These are phyloP conservation scores for Aphidius colemani DNA, from an alignment of 2,888 invertebrate genomes.

Conservation along the genomic window DNA sequence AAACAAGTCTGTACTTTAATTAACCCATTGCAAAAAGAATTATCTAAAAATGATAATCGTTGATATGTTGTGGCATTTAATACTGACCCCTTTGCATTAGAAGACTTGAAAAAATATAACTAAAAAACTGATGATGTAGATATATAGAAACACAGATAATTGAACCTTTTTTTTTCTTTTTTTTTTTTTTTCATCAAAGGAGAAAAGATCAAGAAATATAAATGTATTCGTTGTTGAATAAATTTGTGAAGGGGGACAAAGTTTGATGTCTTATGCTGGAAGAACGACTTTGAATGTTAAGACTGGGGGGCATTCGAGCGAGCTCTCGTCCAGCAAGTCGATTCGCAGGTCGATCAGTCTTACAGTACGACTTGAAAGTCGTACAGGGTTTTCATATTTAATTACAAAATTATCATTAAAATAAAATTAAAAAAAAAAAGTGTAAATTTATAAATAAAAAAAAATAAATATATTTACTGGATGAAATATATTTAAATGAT, in stretches of 20 bases:
- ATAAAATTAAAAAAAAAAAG: too few relatives aligned
- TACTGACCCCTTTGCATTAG: background rate
- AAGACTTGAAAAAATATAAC: background rate
- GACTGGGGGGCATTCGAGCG: slow-evolving; percentile 22
- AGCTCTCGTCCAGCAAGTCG: slow-evolving; percentile 36
- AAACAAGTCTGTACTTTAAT: too few relatives aligned
- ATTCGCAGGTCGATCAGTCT: slow-evolving; percentile 51
- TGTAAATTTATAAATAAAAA: too few relatives aligned
- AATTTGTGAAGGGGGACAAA: slow-evolving; percentile 16
- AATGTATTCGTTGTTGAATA: background rate
- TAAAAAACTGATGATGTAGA: background rate
- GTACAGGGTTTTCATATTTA: slow-evolving; percentile 36
- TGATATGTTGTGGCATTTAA: background rate
- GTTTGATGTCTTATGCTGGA: slow-evolving; percentile 1
- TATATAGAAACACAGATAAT: too few relatives aligned
- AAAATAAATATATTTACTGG: too few relatives aligned
- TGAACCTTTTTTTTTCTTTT: too few relatives aligned
- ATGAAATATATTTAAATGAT: too few relatives aligned
- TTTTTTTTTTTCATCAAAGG: background rate
- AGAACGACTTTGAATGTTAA: slow-evolving; percentile 10
- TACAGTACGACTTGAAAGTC: slow-evolving; percentile 56
- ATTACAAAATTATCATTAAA: too few relatives aligned
- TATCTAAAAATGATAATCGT: background rate
- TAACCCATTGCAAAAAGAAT: too few relatives aligned
- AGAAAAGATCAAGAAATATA: slow-evolving; percentile 11